Percentiles rank a stretch among this genome's conserved stretches.
These are phyloP conservation scores for Apis dorsata DNA, from an alignment of 1,140 invertebrate genomes.

Conservation along the genomic window DNA sequence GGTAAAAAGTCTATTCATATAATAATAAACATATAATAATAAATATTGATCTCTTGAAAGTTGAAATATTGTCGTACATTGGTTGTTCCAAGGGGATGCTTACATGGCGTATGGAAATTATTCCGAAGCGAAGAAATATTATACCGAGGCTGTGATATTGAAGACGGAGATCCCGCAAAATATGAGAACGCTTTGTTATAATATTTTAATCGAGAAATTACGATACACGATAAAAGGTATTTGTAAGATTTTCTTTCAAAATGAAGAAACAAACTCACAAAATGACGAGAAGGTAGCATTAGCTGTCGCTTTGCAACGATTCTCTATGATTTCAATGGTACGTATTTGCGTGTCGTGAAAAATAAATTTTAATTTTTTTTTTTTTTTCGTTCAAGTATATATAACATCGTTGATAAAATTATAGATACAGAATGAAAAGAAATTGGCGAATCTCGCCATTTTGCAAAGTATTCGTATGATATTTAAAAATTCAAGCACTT, in stretches of 20 bases:
- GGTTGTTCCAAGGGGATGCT: slow-evolving; percentile 59
- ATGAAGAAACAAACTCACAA: not conserved
- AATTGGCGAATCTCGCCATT: slow-evolving; percentile 27
- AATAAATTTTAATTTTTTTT: not conserved
- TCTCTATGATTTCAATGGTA: slow-evolving; percentile 45
- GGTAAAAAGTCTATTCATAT: slow-evolving; percentile 21
- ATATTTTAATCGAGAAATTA: slow-evolving; percentile 6
- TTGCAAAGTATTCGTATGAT: slow-evolving; percentile 52
- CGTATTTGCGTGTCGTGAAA: not conserved
- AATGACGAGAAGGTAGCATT: not conserved
- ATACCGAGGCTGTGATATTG: slow-evolving; percentile 42
- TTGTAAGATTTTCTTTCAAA: not conserved
- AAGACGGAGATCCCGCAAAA: not conserved
- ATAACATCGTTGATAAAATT: not conserved
- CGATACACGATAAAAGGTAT: not conserved
- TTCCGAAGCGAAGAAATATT: slow-evolving; percentile 56
- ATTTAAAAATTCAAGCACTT: slow-evolving; percentile 37
- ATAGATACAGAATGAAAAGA: slow-evolving; percentile 13
- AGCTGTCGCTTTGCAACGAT: slow-evolving; percentile 32
- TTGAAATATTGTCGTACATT: not conserved
- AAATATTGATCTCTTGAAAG: not conserved
- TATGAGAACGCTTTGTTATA: slow-evolving; percentile 14
- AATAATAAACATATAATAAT: not conserved
- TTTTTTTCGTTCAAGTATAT: no score
- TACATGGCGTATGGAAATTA: slow-evolving; percentile 55